Evolutionary conservation across 2,888 invertebrate species (phyloP).

Genomic region (Volucella bombylans): DNA sequence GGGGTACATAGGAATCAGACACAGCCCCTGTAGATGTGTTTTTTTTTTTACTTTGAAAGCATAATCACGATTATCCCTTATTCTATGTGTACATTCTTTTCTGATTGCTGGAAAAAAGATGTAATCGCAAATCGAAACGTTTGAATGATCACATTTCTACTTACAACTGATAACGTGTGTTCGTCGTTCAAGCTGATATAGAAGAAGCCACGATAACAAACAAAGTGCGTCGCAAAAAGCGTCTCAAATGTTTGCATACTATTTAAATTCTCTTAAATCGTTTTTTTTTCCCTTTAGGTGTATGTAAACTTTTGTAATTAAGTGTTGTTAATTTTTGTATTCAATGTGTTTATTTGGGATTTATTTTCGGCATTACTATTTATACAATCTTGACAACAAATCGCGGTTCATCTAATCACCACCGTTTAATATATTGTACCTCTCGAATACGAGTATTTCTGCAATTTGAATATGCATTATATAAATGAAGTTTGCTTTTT

Average conservation of each 20-base stretch:
- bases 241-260: conserved; percentile 7
- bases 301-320: conserved; percentile 6
- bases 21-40: no score
- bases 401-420: not conserved
- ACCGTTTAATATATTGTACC: not conserved
- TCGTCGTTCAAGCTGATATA: no score
- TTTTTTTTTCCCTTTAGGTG: not conserved
- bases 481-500: not conserved
- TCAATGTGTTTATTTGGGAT: not conserved
- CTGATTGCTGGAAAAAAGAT: no score
- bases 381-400: conserved; percentile 12
- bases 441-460: not conserved
- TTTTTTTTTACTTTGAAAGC: no score
- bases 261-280: not conserved
- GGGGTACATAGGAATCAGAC: no score
- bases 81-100: no score
- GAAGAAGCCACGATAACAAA: no score
- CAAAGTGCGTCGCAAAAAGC: no score
- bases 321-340: conserved; percentile 14
- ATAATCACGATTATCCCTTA: no score
- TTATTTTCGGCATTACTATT: conserved; percentile 45
- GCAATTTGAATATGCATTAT: conserved; percentile 17
- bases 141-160: no score
- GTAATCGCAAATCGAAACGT: no score
- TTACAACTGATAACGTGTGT: no score